Evolutionary conservation across 2,888 invertebrate genomes (phyloP), one percentile per base, ranked within the genome.

Genomic region (Fabriciana adippe): DNA sequence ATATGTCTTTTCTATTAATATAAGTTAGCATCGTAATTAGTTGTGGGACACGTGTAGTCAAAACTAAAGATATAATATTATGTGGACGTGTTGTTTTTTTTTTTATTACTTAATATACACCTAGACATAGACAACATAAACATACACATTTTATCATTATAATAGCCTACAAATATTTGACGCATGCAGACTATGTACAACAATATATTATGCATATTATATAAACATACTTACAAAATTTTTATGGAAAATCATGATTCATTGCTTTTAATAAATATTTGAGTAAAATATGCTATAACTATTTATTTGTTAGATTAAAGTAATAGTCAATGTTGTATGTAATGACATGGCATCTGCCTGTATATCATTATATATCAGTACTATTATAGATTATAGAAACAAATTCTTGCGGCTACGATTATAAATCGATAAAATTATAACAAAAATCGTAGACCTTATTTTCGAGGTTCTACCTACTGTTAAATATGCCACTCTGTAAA

Each of bases 181-280:
- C 26, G 26, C n/a, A 47, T 59, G 59, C 48, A 48, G 47, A 26
- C n/a, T 59, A 31, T 11, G 48, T 8, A n/a, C 11, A 26, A 48
- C 26, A 59, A 21, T 26, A 31, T 59, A 47, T 31, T 59, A n/a
- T n/a, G 11, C 13, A 26, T 59, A 48, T 48, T 57, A 21, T 50
- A 50, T 60, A 26, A 6, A 50, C 48, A 11, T 60, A 60, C 15
- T 18, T 18, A 18, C 50, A 41, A 61, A 18, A 41, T 56, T 64
- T 41, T 41, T 45, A 26, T n/a, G 11, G 16, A 35, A 51, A 41
- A n/a, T 31, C 48, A 57, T 64, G 48, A 64, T 56, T 57, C n/a
- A 64, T 64, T 16, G 51, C 14, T 51, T 26, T 21, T 64, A 57
- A 51, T 26, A 21, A 56, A 41, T 51, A 64, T 51, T 51, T 21